Percentiles rank a stretch among this genome's conserved stretches.
These are phyloP conservation scores for Scrobipalpa atriplicella DNA, from an alignment of 2,888 invertebrate genomes.

Conservation along the genomic window DNA sequence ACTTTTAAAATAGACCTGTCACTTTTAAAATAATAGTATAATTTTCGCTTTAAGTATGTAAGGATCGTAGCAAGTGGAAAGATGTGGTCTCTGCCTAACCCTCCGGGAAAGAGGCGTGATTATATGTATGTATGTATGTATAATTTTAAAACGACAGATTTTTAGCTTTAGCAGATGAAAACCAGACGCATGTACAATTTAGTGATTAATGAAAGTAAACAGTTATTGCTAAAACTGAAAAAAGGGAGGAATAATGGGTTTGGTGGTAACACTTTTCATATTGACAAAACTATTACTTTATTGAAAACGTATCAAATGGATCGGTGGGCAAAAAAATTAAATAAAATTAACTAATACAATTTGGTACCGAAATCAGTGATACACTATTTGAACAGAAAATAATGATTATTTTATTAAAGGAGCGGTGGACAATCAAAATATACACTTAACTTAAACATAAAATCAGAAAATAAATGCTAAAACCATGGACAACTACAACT, in stretches of 20 bases:
- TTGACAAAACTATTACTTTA: constrained; percentile 31
- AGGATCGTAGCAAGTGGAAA: too few species aligned
- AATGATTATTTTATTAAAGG: background rate
- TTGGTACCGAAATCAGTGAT: constrained; percentile 7
- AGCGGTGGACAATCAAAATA: constrained; percentile 2
- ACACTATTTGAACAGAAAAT: constrained; percentile 2
- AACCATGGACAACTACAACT: constrained; percentile 17
- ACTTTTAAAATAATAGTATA: too few species aligned
- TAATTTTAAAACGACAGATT: too few species aligned
- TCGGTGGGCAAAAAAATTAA: constrained; percentile 17
- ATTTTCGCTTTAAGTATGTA: too few species aligned
- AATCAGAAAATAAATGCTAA: constrained; percentile 17
- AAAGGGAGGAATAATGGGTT: background rate
- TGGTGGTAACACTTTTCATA: constrained; percentile 1
- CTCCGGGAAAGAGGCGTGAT: too few species aligned
- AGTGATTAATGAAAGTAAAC: too few species aligned
- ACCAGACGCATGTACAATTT: too few species aligned
- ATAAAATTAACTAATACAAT: constrained; percentile 15
- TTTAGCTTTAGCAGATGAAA: too few species aligned
- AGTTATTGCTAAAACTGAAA: background rate
- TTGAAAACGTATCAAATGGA: background rate
- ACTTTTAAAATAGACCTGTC: too few species aligned
- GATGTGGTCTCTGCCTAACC: too few species aligned
- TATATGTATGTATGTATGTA: too few species aligned
- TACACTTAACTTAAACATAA: constrained; percentile 4